Percentiles rank a stretch among this genome's conserved stretches.
phyloP scores from a whole-genome alignment of 2,888 invertebrate species.

The Dascillus cervinus region DNA sequence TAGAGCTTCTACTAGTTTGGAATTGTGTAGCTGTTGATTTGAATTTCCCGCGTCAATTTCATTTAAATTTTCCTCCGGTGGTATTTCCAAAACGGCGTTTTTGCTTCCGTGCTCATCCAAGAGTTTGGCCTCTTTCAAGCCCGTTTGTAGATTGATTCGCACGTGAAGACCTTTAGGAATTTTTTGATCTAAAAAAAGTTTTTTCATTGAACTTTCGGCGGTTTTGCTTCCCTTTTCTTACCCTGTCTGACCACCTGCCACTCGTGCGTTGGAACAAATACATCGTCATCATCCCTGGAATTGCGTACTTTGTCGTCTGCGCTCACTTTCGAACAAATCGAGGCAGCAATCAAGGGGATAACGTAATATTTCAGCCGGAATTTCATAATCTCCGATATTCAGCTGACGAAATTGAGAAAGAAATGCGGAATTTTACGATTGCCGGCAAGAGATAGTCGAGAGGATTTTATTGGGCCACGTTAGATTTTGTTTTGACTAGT shows the following conservation, averaged over 20 bases:
- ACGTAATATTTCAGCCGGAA: no score
- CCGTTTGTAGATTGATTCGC: constrained; percentile 67
- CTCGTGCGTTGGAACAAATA: constrained; percentile 53
- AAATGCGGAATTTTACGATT: no score
- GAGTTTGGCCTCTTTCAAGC: constrained; percentile 66
- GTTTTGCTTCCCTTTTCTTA: constrained; percentile 27
- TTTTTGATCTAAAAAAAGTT: constrained; percentile 50
- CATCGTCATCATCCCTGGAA: constrained; percentile 28
- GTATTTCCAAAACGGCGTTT: constrained; percentile 21
- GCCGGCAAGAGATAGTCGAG: constrained; percentile 9
- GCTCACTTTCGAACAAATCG: no score
- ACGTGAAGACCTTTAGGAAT: constrained; percentile 69
- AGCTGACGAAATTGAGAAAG: no score
- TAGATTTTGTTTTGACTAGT: no score
- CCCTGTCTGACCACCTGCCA: constrained; percentile 59
- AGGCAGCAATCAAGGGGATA: no score
- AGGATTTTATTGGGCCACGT: constrained; percentile 18
- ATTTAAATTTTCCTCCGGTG: constrained; percentile 1
- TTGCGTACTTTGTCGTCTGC: constrained; percentile 4
- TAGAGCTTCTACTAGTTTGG: constrained; percentile 27
- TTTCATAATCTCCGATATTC: no score
- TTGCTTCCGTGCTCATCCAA: constrained; percentile 42
- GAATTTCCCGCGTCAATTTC: background rate
- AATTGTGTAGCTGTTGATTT: background rate
- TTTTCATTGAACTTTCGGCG: constrained; percentile 1